These are phyloP conservation scores for Diabrotica undecimpunctata DNA, from an alignment of 1,140 invertebrate genomes.

Conservation along the genomic window DNA sequence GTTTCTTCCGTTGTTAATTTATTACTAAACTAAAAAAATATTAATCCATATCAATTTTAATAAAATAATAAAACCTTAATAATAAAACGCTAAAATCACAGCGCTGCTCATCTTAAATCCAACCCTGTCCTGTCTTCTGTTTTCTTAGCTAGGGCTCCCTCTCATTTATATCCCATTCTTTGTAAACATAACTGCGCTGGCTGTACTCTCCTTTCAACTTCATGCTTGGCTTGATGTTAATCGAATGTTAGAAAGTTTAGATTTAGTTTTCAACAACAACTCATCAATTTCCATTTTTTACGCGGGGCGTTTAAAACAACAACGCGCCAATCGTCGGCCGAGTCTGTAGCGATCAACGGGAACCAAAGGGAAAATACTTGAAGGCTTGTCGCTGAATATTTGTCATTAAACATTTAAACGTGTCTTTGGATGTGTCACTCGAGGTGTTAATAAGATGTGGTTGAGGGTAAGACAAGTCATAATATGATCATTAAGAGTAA, in stretches of 20 bases:
- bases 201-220: conserved; percentile 28
- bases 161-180: conserved; percentile 27
- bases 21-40: too few species aligned
- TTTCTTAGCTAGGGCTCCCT: neutral
- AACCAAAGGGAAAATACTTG: conserved; percentile 1
- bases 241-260: conserved; percentile 31
- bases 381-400: conserved; percentile 11
- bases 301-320: conserved; percentile 11
- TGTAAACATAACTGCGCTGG: conserved; percentile 29
- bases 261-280: conserved; percentile 24
- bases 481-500: too few species aligned
- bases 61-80: too few species aligned
- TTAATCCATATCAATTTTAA: too few species aligned
- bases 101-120: too few species aligned
- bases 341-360: conserved; percentile 9
- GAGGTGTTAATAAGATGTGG: neutral
- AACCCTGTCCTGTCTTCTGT: neutral
- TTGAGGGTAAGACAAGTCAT: too few species aligned
- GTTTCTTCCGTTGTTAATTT: too few species aligned
- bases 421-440: neutral
- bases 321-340: conserved; percentile 7
- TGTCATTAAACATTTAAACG: conserved; percentile 1
- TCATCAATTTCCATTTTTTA: conserved; percentile 25
- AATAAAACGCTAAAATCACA: too few species aligned
- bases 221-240: conserved; percentile 33